Evolutionary conservation across 2,113 vertebrate genomes (phyloP).

Genomic region (Oreamnos americanus): DNA sequence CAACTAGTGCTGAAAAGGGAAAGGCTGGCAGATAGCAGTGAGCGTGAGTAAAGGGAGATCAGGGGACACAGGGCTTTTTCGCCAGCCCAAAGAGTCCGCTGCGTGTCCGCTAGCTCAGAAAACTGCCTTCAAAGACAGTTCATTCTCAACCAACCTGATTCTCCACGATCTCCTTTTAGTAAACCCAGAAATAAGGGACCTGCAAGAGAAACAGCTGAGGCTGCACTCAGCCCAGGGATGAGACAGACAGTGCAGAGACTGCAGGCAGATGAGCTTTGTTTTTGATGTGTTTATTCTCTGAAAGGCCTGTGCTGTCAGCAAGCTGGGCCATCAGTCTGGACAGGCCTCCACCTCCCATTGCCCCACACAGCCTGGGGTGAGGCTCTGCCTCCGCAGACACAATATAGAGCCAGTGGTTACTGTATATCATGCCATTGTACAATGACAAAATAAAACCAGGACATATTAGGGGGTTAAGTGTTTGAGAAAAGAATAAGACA

Average conservation of each 20-base stretch:
- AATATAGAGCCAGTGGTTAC: background rate
- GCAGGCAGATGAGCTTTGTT: background rate
- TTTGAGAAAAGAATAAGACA: background rate
- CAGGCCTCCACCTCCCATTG: background rate
- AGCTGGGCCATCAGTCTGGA: background rate
- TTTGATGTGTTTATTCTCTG: slow-evolving; percentile 37
- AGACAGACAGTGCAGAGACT: background rate
- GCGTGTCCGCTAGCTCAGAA: background rate
- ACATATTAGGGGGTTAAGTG: background rate
- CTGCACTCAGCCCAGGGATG: background rate
- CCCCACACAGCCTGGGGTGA: background rate
- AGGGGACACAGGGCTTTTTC: background rate
- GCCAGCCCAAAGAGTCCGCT: background rate
- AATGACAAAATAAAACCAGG: background rate
- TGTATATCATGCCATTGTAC: background rate
- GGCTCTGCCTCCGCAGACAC: background rate
- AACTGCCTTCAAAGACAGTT: background rate
- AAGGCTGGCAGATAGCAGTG: background rate
- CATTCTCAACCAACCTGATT: background rate
- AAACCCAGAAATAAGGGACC: background rate
- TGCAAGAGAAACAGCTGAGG: background rate
- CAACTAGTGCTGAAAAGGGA: background rate
- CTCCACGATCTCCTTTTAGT: background rate
- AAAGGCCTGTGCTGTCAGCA: background rate
- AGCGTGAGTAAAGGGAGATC: background rate